A percentile compares a stretch with the other conserved stretches of the same genome.
Conservation (phyloP, 2,888 invertebrate species). For the Eupelmus urozonus region DNA sequence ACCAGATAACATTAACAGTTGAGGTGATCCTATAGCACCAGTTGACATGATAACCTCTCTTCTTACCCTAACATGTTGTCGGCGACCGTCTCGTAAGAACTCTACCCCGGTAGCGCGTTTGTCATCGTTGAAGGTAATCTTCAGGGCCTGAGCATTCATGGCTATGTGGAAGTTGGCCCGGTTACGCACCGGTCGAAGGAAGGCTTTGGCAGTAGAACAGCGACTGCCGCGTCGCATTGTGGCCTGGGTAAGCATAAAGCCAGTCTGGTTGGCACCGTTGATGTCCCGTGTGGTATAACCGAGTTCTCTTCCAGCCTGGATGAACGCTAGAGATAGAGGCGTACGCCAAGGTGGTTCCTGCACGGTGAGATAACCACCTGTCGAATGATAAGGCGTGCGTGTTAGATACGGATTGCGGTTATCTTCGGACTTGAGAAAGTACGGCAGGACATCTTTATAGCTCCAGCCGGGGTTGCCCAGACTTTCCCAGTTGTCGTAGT, state of each 20-base stretch:
- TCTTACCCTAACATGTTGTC: conserved; percentile 83
- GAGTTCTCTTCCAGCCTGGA: conserved; percentile 89
- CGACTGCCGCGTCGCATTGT: conserved; percentile 90
- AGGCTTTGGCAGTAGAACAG: conserved; percentile 92
- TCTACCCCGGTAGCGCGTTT: conserved; percentile 88
- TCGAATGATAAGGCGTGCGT: conserved; percentile 85
- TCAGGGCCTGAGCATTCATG: conserved; percentile 86
- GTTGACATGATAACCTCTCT: conserved; percentile 91
- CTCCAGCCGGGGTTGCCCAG: conserved; percentile 93
- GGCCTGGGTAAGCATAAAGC: conserved; percentile 92
- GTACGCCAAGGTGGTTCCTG: conserved; percentile 92
- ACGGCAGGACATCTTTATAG: conserved; percentile 88
- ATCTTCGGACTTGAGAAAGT: conserved; percentile 92
- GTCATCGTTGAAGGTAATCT: conserved; percentile 84
- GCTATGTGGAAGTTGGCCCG: conserved; percentile 89
- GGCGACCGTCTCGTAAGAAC: conserved; percentile 83
- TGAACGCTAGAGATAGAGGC: conserved; percentile 88
- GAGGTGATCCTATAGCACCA: conserved; percentile 92
- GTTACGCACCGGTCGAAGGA: conserved; percentile 88
- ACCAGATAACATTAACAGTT: conserved; percentile 94
- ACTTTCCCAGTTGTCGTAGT: conserved; percentile 92
- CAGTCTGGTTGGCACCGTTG: conserved; percentile 90
- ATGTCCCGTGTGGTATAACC: conserved; percentile 90
- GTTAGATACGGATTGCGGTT: conserved; percentile 90
- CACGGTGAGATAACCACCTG: conserved; percentile 89